These are phyloP conservation scores for Ormyrus rosae DNA, from an alignment of 2,888 invertebrate genomes.

Conservation along the genomic window DNA sequence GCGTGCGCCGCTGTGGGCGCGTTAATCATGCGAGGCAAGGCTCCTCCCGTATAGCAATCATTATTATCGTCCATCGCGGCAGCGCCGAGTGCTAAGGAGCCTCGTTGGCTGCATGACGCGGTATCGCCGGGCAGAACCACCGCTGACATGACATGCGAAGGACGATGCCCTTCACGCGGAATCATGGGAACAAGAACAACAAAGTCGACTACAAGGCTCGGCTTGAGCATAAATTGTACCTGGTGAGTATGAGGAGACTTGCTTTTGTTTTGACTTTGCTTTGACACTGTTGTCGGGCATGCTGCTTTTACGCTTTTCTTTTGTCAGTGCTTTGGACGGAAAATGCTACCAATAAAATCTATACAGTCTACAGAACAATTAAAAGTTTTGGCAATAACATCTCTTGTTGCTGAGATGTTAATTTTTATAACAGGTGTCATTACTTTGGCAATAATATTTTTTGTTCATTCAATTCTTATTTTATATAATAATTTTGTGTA, in stretches of 20 bases:
- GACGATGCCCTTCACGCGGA: conserved; percentile 70
- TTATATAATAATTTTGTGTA: no score
- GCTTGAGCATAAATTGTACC: conserved; percentile 80
- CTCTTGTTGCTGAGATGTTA: no score
- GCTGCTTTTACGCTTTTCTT: no score
- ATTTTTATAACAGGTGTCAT: no score
- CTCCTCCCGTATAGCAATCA: background rate
- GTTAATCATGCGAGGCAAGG: background rate
- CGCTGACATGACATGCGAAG: conserved; percentile 66
- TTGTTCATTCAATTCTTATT: no score
- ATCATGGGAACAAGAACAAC: conserved; percentile 69
- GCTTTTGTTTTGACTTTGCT: no score
- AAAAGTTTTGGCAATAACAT: no score
- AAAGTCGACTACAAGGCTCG: conserved; percentile 78
- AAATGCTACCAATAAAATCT: no score
- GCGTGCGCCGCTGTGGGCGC: background rate
- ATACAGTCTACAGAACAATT: no score
- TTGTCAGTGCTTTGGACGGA: no score
- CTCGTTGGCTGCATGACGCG: background rate
- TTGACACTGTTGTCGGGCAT: no score
- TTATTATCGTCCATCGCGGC: background rate
- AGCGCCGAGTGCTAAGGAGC: background rate
- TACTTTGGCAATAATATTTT: no score
- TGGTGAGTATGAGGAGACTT: conserved; percentile 73
- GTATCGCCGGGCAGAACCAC: background rate